Conservation (phyloP, 2,797 vertebrate genomes). For the Ibycter americanus region DNA sequence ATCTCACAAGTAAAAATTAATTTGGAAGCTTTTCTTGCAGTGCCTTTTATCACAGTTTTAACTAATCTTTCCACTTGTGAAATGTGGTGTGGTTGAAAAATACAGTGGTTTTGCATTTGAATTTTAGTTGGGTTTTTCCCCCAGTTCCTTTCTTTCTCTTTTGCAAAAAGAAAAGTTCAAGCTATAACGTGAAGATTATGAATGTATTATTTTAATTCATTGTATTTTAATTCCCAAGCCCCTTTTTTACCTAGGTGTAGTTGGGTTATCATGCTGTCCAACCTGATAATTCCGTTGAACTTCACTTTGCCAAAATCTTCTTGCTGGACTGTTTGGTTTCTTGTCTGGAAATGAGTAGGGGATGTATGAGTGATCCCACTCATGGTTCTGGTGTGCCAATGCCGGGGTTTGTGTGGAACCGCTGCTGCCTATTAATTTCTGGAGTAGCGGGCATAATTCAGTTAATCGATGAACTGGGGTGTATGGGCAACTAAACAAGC, state of each 20-base stretch:
- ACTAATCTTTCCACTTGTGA: neutral
- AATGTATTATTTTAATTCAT: neutral
- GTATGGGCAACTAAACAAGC: neutral
- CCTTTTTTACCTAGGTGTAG: neutral
- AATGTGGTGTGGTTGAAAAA: neutral
- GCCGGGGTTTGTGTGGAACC: neutral
- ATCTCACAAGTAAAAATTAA: neutral
- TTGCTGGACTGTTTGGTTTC: neutral
- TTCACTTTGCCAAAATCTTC: neutral
- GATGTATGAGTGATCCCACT: neutral
- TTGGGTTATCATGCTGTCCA: neutral
- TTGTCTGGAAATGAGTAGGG: neutral
- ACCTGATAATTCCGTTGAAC: neutral
- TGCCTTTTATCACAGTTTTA: neutral
- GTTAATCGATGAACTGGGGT: neutral
- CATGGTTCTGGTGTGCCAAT: neutral
- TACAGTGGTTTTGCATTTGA: neutral
- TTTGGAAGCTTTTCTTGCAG: neutral
- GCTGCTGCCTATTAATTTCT: neutral
- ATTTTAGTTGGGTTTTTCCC: accelerated
- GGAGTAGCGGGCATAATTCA: neutral
- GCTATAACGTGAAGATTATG: no score
- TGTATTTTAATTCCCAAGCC: neutral
- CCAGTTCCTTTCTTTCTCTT: neutral
- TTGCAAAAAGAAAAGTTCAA: neutral